Percentiles rank a stretch among this genome's conserved stretches.
Conservation (phyloP, 2,888 invertebrate genomes). For the Digitonthophagus gazella region DNA sequence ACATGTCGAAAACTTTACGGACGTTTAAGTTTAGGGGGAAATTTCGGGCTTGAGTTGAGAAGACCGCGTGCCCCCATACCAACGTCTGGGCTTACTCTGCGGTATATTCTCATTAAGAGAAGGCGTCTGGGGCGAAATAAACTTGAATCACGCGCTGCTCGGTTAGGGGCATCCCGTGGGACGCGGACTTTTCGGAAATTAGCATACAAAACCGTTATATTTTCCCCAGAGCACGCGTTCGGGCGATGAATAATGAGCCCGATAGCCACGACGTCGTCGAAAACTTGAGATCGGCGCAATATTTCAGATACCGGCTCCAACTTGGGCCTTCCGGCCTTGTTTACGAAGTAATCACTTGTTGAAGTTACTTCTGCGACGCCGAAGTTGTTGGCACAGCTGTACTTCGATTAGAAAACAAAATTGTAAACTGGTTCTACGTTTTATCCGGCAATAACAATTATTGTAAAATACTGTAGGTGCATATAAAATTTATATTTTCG, state of each 20-base stretch:
- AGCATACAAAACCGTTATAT: conserved; percentile 30
- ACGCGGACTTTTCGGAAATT: conserved; percentile 24
- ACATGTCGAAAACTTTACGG: conserved; percentile 6
- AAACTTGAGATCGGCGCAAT: not conserved
- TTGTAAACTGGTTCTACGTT: not conserved
- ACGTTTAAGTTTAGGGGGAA: conserved; percentile 12
- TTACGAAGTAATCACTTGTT: not conserved
- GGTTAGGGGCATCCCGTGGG: conserved; percentile 20
- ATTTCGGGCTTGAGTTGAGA: not conserved
- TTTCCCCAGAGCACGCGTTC: conserved; percentile 10
- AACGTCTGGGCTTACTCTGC: conserved; percentile 26
- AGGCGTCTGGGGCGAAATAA: conserved; percentile 29
- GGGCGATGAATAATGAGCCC: conserved; percentile 7
- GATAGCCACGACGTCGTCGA: not conserved
- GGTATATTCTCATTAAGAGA: conserved; percentile 34
- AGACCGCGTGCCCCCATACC: conserved; percentile 4
- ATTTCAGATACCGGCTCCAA: not conserved
- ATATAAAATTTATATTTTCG: no score
- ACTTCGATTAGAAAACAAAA: not conserved
- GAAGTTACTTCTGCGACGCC: not conserved
- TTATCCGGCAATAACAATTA: not conserved
- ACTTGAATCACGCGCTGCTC: conserved; percentile 30
- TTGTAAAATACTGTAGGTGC: not conserved
- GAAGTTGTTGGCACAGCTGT: not conserved
- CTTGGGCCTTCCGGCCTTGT: not conserved